Conservation (phyloP, 92 coral and sea anemone genomes). For the Porites cylindrica region DNA sequence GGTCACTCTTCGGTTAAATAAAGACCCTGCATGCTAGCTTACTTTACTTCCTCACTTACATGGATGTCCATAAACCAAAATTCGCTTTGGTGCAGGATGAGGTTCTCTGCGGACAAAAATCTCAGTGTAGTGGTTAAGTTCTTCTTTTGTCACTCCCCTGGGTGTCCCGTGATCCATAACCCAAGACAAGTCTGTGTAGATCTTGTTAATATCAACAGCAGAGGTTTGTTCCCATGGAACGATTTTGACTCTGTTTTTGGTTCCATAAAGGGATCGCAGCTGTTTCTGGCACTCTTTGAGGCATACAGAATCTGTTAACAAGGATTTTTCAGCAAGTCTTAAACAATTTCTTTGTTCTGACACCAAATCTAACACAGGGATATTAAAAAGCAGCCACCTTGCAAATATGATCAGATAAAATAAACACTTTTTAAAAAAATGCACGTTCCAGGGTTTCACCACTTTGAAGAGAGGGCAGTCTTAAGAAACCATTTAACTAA, state of each 20-base stretch:
- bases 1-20: too few species aligned
- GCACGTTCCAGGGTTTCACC: too few species aligned
- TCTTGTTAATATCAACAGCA: neutral
- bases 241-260: neutral
- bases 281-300: neutral
- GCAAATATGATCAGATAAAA: too few species aligned
- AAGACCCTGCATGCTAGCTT: too few species aligned
- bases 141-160: conserved; percentile 2
- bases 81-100: neutral
- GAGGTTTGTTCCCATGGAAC: neutral
- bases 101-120: neutral
- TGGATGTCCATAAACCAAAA: neutral
- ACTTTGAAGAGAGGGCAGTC: too few species aligned
- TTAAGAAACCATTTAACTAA: too few species aligned
- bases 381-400: too few species aligned
- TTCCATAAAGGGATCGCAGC: neutral
- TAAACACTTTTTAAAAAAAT: too few species aligned
- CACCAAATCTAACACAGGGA: too few species aligned
- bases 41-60: too few species aligned
- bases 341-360: too few species aligned
- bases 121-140: conserved; percentile 14
- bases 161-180: neutral
- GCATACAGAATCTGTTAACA: neutral
- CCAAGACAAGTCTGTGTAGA: conserved; percentile 3
- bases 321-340: too few species aligned